Conservation (phyloP, 1,140 invertebrate species). For the Macrobrachium nipponense region DNA sequence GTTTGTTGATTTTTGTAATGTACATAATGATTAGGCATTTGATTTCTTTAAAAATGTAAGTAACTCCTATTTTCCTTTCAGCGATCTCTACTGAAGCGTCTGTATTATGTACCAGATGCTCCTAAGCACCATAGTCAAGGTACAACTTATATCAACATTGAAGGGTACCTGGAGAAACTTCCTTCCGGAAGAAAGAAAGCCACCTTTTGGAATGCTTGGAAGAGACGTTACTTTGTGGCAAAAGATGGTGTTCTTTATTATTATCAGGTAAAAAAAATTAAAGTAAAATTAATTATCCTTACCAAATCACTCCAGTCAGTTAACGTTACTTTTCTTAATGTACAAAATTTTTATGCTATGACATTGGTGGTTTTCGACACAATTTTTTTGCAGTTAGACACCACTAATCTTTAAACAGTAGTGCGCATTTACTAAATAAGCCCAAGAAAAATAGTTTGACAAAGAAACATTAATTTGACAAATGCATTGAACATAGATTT, state of each 20-base stretch:
- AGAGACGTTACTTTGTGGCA: constrained; percentile 72
- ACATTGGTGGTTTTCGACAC: neutral
- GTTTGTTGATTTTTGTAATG: neutral
- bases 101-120: constrained; percentile 63
- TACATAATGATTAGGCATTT: neutral
- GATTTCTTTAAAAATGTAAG: neutral
- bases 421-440: no score
- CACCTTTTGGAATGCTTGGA: constrained; percentile 75
- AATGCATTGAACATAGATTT: no score
- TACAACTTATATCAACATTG: constrained; percentile 65
- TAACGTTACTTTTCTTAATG: no score
- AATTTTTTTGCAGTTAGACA: constrained; percentile 12
- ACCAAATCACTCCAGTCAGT: no score
- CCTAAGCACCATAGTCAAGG: constrained; percentile 59
- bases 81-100: constrained; percentile 61
- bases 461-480: no score
- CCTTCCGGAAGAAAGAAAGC: constrained; percentile 73
- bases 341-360: no score
- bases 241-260: constrained; percentile 72
- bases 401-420: no score
- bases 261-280: constrained; percentile 69
- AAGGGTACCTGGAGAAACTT: constrained; percentile 72
- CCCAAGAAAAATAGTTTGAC: no score
- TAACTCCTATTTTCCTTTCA: constrained; percentile 4
- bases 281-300: no score